Percentiles rank a stretch among this genome's conserved stretches.
Conservation (phyloP, 2,113 vertebrate species). For the Boulengeromyrus knoepffleri region DNA sequence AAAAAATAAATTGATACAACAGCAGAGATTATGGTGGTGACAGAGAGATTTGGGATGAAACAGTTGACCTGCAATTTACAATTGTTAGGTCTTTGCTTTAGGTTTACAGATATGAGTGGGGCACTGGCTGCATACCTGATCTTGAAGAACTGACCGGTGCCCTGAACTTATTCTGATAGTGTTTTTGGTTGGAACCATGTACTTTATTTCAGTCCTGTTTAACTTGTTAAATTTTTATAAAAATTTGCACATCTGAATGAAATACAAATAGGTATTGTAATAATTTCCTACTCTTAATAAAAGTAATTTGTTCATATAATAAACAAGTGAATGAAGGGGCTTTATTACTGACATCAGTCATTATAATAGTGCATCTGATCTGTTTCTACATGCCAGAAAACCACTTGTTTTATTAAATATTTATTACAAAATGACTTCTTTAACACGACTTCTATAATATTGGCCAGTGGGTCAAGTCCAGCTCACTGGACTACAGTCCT, state of each 20-base stretch:
- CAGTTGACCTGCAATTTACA: neutral
- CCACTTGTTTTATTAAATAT: neutral
- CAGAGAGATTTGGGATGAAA: neutral
- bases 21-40: neutral
- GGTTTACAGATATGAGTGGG: neutral
- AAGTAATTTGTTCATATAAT: neutral
- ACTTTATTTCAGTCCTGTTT: neutral
- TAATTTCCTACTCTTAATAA: neutral
- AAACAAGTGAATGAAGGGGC: neutral
- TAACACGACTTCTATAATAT: neutral
- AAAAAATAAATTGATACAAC: neutral
- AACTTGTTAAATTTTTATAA: neutral
- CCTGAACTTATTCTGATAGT: neutral
- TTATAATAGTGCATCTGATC: neutral
- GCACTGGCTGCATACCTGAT: neutral
- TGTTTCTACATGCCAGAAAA: neutral
- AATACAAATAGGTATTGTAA: neutral
- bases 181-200: neutral
- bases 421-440: neutral
- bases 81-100: neutral
- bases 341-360: neutral
- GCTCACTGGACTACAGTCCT: neutral
- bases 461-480: neutral
- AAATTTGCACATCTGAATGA: neutral
- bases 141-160: neutral